These are phyloP conservation scores for Sus cebifrons DNA, from an alignment of 2,797 vertebrate genomes.

Conservation along the genomic window DNA sequence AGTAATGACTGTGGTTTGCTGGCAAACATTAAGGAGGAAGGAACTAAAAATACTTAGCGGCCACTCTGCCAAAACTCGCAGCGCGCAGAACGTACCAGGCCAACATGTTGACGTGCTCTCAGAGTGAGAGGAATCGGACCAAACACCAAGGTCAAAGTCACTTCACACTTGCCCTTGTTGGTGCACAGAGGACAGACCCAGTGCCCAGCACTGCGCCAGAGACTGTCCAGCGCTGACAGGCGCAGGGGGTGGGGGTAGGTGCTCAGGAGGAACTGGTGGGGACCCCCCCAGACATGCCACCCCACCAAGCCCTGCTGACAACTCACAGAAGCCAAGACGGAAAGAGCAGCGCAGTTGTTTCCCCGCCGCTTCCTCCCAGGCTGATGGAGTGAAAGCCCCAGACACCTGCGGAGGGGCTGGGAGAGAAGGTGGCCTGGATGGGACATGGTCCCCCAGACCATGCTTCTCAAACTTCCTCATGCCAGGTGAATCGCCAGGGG, in stretches of 20 bases:
- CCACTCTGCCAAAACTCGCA: constrained; percentile 82
- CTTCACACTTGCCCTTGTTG: neutral
- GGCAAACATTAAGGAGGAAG: constrained; percentile 83
- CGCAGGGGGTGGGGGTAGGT: too few relatives aligned
- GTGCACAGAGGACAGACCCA: neutral
- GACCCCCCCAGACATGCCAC: too few relatives aligned
- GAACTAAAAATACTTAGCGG: constrained; percentile 85
- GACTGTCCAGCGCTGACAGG: too few relatives aligned
- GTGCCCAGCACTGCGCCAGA: neutral
- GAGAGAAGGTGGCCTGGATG: too few relatives aligned
- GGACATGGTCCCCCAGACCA: neutral
- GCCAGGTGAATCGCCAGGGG: rapidly evolving
- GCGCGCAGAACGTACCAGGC: constrained; percentile 71
- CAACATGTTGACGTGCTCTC: constrained; percentile 71
- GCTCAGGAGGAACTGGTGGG: too few relatives aligned
- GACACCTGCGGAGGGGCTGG: neutral
- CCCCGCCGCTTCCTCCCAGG: neutral
- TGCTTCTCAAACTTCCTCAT: rapidly evolving
- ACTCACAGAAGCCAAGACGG: neutral
- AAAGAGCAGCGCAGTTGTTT: neutral
- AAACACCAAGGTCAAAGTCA: constrained; percentile 75
- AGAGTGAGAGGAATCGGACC: neutral
- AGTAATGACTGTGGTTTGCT: constrained; percentile 86
- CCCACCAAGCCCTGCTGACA: neutral
- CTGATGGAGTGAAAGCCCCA: neutral